phyloP scores from a whole-genome alignment of 2,888 invertebrate genomes.

The Rhogogaster chlorosoma region DNA sequence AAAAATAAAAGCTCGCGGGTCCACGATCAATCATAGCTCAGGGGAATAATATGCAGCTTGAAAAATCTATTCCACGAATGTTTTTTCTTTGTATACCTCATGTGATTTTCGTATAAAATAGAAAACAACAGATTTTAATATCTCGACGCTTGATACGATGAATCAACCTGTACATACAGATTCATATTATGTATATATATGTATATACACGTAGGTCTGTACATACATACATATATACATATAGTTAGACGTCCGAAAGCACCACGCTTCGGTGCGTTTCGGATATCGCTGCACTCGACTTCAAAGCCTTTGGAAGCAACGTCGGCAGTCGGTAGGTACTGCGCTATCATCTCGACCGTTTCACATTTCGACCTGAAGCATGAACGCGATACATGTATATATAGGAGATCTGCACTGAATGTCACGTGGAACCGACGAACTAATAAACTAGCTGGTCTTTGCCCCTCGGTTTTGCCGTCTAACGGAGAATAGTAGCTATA shows the following conservation, averaged over 20 bases:
- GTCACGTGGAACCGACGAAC: slow-evolving; percentile 36
- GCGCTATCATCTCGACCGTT: slow-evolving; percentile 41
- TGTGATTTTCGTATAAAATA: not conserved
- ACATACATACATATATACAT: not conserved
- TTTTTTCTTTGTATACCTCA: not conserved
- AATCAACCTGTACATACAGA: slow-evolving; percentile 19
- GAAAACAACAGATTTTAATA: not conserved
- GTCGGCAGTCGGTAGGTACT: not conserved
- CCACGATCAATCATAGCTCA: slow-evolving; percentile 23
- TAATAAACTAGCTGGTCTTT: slow-evolving; percentile 39
- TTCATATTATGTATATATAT: not conserved
- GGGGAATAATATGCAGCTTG: slow-evolving; percentile 22
- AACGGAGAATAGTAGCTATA: not conserved
- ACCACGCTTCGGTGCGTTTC: slow-evolving; percentile 44
- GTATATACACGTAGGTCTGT: not conserved
- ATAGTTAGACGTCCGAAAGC: slow-evolving; percentile 29
- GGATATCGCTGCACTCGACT: slow-evolving; percentile 47
- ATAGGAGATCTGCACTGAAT: slow-evolving; percentile 15
- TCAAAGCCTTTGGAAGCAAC: slow-evolving; percentile 32
- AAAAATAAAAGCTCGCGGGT: slow-evolving; percentile 26
- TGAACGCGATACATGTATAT: slow-evolving; percentile 23
- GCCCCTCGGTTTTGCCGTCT: slow-evolving; percentile 1
- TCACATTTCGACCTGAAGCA: slow-evolving; percentile 35
- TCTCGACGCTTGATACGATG: not conserved
- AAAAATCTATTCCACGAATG: slow-evolving; percentile 30